phyloP scores from a whole-genome alignment of 2,888 invertebrate species.

The Watsonalla binaria region DNA sequence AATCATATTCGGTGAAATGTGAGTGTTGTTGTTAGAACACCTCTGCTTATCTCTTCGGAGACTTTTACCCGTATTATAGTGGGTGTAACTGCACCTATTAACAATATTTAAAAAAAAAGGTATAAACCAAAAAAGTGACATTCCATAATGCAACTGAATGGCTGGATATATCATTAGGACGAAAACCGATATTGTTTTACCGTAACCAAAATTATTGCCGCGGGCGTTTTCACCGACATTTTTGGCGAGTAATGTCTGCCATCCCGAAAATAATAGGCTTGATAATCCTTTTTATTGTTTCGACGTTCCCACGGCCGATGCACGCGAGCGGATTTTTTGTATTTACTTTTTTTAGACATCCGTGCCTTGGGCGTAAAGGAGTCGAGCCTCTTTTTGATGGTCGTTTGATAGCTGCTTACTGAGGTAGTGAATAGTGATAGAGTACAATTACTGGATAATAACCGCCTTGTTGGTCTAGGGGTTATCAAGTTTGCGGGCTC shows the following conservation, averaged over 20 bases:
- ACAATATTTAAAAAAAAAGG: neutral
- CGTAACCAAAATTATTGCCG: slow-evolving; percentile 18
- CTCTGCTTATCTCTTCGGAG: no score
- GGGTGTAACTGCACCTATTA: no score
- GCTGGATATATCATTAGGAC: neutral
- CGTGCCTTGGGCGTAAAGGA: slow-evolving; percentile 64
- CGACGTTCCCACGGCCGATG: slow-evolving; percentile 65
- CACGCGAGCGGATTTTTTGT: slow-evolving; percentile 56
- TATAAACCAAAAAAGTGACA: neutral
- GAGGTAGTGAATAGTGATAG: slow-evolving; percentile 32
- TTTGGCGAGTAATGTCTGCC: slow-evolving; percentile 49
- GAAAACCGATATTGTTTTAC: slow-evolving; percentile 4
- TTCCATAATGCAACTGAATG: neutral
- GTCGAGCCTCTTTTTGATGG: slow-evolving; percentile 51
- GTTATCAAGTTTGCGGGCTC: no score
- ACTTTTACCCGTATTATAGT: no score
- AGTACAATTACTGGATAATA: no score
- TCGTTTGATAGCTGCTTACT: slow-evolving; percentile 59
- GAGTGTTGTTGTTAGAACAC: no score
- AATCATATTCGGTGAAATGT: no score
- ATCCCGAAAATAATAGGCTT: slow-evolving; percentile 46
- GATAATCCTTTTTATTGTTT: slow-evolving; percentile 53
- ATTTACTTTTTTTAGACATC: slow-evolving; percentile 48
- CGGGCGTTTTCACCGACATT: slow-evolving; percentile 35
- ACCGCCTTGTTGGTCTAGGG: no score